Evolutionary conservation across 2,888 invertebrate genomes (phyloP).

Genomic region (Augiades crinisus): DNA sequence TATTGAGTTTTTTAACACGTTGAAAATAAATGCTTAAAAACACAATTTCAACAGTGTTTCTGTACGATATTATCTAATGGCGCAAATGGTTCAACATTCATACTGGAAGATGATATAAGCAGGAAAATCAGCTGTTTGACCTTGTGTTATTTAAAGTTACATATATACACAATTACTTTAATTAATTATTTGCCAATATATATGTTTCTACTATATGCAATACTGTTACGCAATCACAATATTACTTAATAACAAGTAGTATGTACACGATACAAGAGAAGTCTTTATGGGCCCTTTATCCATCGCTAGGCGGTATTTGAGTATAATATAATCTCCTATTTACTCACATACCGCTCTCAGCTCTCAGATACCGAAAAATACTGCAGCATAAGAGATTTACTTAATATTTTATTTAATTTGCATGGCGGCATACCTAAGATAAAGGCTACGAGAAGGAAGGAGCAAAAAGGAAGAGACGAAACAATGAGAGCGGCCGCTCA

Average conservation of each 20-base stretch:
- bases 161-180: background rate
- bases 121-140: slow-evolving; percentile 47
- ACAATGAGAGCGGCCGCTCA: slow-evolving; percentile 75
- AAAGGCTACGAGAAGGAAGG: slow-evolving; percentile 65
- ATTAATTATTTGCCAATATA: background rate
- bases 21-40: no score
- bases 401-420: slow-evolving; percentile 60
- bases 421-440: slow-evolving; percentile 74
- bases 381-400: slow-evolving; percentile 71
- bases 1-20: background rate
- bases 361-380: slow-evolving; percentile 72
- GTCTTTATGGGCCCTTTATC: no score
- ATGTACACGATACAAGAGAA: background rate
- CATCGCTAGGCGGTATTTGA: no score
- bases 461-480: slow-evolving; percentile 70
- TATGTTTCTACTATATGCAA: background rate
- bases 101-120: slow-evolving; percentile 34
- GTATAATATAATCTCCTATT: no score
- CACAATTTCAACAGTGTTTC: slow-evolving; percentile 1
- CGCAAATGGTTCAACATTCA: slow-evolving; percentile 12
- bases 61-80: slow-evolving; percentile 22
- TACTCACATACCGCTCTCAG: no score
- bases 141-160: slow-evolving; percentile 28
- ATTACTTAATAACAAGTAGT: background rate
- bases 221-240: background rate